Evolutionary conservation across 2,113 vertebrate species (phyloP).

Genomic region (Synodontis membranacea): DNA sequence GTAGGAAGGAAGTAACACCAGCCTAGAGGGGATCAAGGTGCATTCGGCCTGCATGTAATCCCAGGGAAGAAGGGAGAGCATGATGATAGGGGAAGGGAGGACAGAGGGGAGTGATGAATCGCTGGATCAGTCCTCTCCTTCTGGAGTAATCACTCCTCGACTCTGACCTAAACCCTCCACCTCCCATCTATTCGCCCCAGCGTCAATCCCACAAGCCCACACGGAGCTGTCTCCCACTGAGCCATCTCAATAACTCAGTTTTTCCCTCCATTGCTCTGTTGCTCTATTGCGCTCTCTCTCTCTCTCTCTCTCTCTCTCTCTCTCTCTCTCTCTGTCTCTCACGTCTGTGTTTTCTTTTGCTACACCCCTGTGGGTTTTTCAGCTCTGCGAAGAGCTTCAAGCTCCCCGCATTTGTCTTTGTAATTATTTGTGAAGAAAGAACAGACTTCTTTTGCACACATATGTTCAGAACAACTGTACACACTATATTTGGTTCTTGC

Average conservation of each 20-base stretch:
- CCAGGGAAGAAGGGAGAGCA: slow-evolving; percentile 27
- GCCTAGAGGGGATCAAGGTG: slow-evolving; percentile 38
- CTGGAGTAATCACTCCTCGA: slow-evolving; percentile 45
- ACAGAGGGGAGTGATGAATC: slow-evolving; percentile 49
- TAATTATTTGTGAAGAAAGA: background rate
- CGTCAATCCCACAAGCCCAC: slow-evolving; percentile 35
- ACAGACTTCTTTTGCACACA: background rate
- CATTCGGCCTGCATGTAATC: slow-evolving; percentile 36
- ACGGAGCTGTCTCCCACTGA: slow-evolving; percentile 23
- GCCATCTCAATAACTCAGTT: slow-evolving; percentile 47
- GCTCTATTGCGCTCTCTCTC: background rate
- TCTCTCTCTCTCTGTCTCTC: background rate
- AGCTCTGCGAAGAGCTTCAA: background rate
- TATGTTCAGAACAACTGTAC: background rate
- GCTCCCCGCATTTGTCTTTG: background rate
- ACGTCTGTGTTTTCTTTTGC: slow-evolving; percentile 11
- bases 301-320: background rate
- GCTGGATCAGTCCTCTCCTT: slow-evolving; percentile 44
- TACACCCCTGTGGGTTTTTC: slow-evolving; percentile 20
- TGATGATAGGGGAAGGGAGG: slow-evolving; percentile 16
- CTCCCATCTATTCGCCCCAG: slow-evolving; percentile 18
- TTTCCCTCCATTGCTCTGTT: slow-evolving; percentile 8
- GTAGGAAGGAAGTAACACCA: slow-evolving; percentile 27
- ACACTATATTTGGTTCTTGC: background rate
- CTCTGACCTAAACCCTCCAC: slow-evolving; percentile 38